These are phyloP conservation scores for Spodoptera litura DNA, from an alignment of 1,140 invertebrate species.

Conservation along the genomic window DNA sequence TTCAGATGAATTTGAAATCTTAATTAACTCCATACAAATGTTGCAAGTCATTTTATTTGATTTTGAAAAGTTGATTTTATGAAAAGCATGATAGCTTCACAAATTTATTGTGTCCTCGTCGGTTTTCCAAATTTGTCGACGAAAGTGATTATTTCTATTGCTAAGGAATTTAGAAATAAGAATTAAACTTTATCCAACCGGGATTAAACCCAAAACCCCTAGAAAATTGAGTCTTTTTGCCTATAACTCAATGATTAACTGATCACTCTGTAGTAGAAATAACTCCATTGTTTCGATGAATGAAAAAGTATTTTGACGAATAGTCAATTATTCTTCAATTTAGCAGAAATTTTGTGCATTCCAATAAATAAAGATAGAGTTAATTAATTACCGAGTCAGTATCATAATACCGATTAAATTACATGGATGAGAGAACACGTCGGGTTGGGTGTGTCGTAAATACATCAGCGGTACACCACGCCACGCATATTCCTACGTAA, in stretches of 20 bases:
- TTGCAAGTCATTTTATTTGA: background rate
- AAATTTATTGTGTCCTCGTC: no score
- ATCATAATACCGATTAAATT: conserved; percentile 73
- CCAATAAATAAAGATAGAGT: conserved; percentile 59
- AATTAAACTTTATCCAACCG: no score
- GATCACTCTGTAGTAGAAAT: no score
- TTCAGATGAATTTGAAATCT: conserved; percentile 19
- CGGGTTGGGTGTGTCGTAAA: conserved; percentile 64
- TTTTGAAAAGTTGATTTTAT: background rate
- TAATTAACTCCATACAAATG: conserved; percentile 19
- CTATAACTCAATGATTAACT: no score
- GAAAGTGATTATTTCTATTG: no score
- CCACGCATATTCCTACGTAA: conserved; percentile 36
- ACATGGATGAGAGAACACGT: conserved; percentile 65
- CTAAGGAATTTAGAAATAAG: no score
- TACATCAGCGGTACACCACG: conserved; percentile 65
- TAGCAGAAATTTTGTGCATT: background rate
- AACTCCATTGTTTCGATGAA: no score
- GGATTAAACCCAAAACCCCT: no score
- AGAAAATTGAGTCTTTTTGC: no score
- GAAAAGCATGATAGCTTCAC: no score
- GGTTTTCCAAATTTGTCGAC: no score
- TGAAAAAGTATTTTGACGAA: no score
- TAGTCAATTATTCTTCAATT: background rate
- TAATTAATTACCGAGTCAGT: conserved; percentile 65